phyloP scores from a whole-genome alignment of 1,140 invertebrate species.

The Drosophila kepulauana region DNA sequence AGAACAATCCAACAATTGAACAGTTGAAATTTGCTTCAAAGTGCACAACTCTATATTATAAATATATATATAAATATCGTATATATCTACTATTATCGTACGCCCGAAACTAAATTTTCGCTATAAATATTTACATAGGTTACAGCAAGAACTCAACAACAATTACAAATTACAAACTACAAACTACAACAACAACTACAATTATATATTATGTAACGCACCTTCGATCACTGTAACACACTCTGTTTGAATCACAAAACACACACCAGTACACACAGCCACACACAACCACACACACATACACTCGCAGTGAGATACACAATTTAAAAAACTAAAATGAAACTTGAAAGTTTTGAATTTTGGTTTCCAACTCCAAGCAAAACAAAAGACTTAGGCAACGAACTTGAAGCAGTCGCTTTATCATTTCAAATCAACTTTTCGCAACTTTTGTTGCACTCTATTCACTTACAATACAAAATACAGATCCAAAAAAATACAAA shows the following conservation, averaged over 20 bases:
- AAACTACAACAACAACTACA: constrained; percentile 48
- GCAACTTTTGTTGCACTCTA: constrained; percentile 15
- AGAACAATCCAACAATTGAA: constrained; percentile 57
- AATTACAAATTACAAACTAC: constrained; percentile 43
- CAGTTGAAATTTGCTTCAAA: constrained; percentile 72
- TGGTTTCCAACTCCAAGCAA: background rate
- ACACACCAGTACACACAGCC: constrained; percentile 46
- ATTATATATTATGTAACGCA: constrained; percentile 65
- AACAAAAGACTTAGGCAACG: constrained; percentile 75
- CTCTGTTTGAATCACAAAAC: constrained; percentile 65
- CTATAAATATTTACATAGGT: constrained; percentile 67
- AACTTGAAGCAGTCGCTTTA: constrained; percentile 44
- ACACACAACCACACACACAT: constrained; percentile 29
- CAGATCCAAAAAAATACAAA: background rate
- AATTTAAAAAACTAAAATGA: background rate
- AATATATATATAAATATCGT: constrained; percentile 51
- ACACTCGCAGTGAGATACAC: constrained; percentile 26
- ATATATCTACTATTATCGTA: constrained; percentile 58
- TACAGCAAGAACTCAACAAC: constrained; percentile 56
- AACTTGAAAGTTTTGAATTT: background rate
- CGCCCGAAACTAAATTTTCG: constrained; percentile 58
- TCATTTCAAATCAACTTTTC: constrained; percentile 13
- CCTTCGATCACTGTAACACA: constrained; percentile 68
- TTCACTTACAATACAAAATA: constrained; percentile 2
- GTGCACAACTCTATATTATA: constrained; percentile 56